These are phyloP conservation scores for Neria commutata DNA, from an alignment of 2,888 invertebrate genomes.

Conservation along the genomic window DNA sequence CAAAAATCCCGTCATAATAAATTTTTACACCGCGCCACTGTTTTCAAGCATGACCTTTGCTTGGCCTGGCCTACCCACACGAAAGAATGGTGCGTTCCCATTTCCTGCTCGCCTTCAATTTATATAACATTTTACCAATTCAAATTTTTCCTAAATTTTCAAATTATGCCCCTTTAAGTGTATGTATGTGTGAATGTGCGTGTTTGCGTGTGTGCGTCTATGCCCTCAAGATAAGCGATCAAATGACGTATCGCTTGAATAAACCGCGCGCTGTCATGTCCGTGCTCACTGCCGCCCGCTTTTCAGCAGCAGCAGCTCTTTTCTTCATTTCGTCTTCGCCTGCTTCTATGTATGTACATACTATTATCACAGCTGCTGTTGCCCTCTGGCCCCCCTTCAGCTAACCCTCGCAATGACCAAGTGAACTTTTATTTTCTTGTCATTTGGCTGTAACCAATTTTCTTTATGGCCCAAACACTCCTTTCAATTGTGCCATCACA, in stretches of 20 bases:
- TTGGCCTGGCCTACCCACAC: no score
- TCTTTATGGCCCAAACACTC: slow-evolving; percentile 20
- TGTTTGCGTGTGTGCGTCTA: background rate
- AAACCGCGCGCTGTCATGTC: background rate
- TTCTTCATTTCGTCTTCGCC: background rate
- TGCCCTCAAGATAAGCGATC: background rate
- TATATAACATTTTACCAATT: background rate
- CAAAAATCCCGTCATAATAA: no score
- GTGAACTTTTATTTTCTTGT: no score
- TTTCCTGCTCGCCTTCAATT: background rate
- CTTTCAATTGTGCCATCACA: slow-evolving; percentile 45
- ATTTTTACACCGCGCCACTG: no score
- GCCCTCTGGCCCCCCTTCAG: no score
- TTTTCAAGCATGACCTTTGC: no score
- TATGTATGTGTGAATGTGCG: background rate
- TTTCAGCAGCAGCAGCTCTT: background rate
- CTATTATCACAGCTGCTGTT: background rate
- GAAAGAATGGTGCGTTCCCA: no score
- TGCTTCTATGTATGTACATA: background rate
- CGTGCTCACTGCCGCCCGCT: background rate
- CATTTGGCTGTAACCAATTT: no score
- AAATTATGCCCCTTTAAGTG: background rate
- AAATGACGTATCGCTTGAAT: background rate
- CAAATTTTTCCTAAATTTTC: no score
- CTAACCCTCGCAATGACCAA: no score